Evolutionary conservation across 2,888 invertebrate species (phyloP).

Genomic region (Scaptomyza tumidula): DNA sequence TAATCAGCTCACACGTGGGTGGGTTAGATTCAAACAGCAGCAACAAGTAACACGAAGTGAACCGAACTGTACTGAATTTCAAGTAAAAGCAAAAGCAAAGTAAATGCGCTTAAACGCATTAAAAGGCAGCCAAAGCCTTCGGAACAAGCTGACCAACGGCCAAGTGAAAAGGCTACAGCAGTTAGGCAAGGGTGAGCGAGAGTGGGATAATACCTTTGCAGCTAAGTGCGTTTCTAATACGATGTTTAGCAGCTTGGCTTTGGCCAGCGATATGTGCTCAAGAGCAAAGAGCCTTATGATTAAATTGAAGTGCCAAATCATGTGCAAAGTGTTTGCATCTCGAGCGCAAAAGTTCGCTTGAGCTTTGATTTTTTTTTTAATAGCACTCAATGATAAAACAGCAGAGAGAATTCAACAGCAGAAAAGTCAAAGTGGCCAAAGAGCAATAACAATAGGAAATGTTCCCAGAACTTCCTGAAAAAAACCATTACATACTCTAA

Average conservation of each 20-base stretch:
- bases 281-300: slow-evolving; percentile 35
- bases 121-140: slow-evolving; percentile 53
- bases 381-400: neutral
- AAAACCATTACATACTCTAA: neutral
- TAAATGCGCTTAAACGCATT: slow-evolving; percentile 71
- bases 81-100: slow-evolving; percentile 50
- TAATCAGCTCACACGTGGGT: slow-evolving; percentile 71
- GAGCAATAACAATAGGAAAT: neutral
- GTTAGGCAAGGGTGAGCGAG: no score
- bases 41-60: slow-evolving; percentile 28
- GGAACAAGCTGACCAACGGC: slow-evolving; percentile 42
- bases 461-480: neutral
- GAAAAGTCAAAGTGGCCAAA: neutral
- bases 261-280: slow-evolving; percentile 57
- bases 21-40: slow-evolving; percentile 11
- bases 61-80: slow-evolving; percentile 42
- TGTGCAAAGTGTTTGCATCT: slow-evolving; percentile 30
- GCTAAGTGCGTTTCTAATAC: slow-evolving; percentile 60
- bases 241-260: slow-evolving; percentile 44
- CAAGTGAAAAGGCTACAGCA: slow-evolving; percentile 1
- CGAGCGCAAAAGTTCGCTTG: slow-evolving; percentile 3
- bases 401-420: neutral
- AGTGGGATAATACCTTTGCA: slow-evolving; percentile 31
- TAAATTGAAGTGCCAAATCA: slow-evolving; percentile 28
- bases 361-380: neutral